Conservation (phyloP, 1,140 invertebrate genomes). For the Chelonus insularis region DNA sequence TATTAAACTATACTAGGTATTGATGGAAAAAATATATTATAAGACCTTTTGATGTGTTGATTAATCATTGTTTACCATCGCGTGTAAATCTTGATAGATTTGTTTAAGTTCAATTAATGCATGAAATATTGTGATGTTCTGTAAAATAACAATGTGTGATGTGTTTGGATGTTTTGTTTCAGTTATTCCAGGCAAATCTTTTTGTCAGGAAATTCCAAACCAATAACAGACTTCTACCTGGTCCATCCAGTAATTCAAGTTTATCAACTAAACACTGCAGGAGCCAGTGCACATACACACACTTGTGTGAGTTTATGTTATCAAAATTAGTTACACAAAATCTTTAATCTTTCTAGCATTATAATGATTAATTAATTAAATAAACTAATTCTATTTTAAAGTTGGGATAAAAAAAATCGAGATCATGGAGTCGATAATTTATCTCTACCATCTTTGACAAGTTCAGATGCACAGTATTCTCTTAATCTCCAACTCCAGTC, state of each 20-base stretch:
- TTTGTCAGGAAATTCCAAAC: conserved; percentile 72
- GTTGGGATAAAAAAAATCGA: conserved; percentile 50
- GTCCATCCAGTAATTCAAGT: conserved; percentile 35
- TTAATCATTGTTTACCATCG: no score
- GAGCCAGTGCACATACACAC: conserved; percentile 36
- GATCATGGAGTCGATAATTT: conserved; percentile 45
- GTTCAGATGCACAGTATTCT: conserved; percentile 43
- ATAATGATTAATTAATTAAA: no score
- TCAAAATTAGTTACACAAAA: no score
- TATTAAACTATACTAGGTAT: no score
- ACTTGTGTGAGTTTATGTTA: conserved; percentile 36
- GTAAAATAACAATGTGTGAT: background rate
- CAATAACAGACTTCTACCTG: conserved; percentile 57
- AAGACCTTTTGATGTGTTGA: no score
- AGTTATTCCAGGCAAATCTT: conserved; percentile 86
- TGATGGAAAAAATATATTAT: no score
- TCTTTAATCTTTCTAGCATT: no score
- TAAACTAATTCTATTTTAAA: conserved; percentile 30
- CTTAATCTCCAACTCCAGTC: conserved; percentile 44
- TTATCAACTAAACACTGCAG: conserved; percentile 34
- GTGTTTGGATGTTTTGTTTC: conserved; percentile 41
- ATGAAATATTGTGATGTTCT: no score
- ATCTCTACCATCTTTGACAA: conserved; percentile 33
- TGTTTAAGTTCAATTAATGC: no score
- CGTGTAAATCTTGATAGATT: no score